A percentile compares a stretch with the other conserved stretches of the same genome.
phyloP scores from a whole-genome alignment of 2,797 vertebrate genomes.

The Clamator glandarius region DNA sequence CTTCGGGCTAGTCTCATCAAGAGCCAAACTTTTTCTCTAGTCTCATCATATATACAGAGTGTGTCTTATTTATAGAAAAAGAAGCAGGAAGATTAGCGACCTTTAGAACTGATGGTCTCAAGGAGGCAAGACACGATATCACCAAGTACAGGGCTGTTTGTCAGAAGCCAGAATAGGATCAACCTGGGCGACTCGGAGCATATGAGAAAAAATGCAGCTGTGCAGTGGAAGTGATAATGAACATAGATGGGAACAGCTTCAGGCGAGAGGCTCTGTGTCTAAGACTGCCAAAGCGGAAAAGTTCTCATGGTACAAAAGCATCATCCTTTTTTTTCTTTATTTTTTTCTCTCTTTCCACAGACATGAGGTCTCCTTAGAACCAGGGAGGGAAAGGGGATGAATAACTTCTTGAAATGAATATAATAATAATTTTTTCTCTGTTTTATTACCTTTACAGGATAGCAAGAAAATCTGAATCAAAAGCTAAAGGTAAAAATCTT shows the following conservation, averaged over 20 bases:
- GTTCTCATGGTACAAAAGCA: background rate
- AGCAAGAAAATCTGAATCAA: constrained; percentile 41
- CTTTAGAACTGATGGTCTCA: background rate
- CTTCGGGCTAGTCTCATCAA: too few species aligned
- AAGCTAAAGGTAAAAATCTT: constrained; percentile 70
- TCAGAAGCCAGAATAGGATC: background rate
- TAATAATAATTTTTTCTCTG: background rate
- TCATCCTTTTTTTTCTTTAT: too few species aligned
- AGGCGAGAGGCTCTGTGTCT: background rate
- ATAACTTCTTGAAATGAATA: background rate
- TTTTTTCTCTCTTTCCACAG: background rate
- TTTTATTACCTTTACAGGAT: constrained; percentile 59
- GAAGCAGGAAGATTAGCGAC: background rate
- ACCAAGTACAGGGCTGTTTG: background rate
- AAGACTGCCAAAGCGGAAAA: background rate
- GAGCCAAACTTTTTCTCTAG: background rate
- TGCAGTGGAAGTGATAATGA: background rate
- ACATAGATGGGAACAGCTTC: background rate
- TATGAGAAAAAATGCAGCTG: background rate
- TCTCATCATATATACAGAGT: background rate
- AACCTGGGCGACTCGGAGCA: background rate
- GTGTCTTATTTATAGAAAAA: background rate
- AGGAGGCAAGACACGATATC: background rate
- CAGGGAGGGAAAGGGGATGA: background rate
- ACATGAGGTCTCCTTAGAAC: background rate